Evolutionary conservation across 1,140 invertebrate species (phyloP).

Genomic region (Scylla paramamosain): DNA sequence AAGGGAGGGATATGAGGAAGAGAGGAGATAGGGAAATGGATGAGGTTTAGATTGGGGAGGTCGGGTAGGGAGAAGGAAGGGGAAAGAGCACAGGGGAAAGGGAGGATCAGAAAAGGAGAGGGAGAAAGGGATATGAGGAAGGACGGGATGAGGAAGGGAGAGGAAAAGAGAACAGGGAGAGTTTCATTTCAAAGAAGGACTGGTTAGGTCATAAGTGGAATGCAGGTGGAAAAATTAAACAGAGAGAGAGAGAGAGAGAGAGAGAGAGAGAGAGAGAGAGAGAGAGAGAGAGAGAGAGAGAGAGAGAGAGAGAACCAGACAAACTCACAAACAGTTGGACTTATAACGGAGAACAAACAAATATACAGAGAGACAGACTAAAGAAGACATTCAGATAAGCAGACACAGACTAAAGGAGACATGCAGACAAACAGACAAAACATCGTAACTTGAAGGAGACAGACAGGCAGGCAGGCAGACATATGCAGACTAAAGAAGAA

Average conservation of each 20-base stretch:
- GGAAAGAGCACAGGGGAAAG: background rate
- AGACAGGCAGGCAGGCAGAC: background rate
- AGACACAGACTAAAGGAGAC: background rate
- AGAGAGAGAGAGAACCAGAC: slow-evolving; percentile 7
- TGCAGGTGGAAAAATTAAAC: background rate
- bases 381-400: background rate
- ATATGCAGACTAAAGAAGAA: background rate
- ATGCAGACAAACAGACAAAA: background rate
- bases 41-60: background rate
- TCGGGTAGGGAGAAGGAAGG: background rate
- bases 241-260: background rate
- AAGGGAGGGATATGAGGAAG: background rate
- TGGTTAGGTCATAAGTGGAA: background rate
- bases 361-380: slow-evolving; percentile 1
- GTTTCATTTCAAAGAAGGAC: background rate
- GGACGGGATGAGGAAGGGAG: background rate
- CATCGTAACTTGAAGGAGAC: too few relatives aligned
- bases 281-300: background rate
- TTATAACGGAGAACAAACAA: background rate
- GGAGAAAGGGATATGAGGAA: background rate
- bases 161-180: background rate
- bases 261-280: slow-evolving; percentile 2
- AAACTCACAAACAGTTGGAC: background rate
- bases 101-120: background rate
- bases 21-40: background rate